Percentiles rank a stretch among this genome's conserved stretches.
Evolutionary conservation across 1,140 invertebrate species (phyloP).

Genomic region (Scaptomyza hsui): DNA sequence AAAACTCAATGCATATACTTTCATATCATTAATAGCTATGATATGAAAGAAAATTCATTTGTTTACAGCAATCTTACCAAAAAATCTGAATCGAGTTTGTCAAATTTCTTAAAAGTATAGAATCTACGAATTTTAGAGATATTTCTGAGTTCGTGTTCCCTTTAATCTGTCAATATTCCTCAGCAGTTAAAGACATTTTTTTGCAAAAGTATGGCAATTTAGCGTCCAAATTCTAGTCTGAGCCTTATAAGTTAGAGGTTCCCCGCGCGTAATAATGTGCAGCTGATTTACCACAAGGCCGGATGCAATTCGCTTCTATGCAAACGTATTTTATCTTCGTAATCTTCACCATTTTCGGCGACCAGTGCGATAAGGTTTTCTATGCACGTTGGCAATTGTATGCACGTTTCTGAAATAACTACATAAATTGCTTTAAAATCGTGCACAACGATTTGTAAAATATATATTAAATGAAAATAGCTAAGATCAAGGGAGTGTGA

Average conservation of each 20-base stretch:
- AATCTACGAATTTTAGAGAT: too few species aligned
- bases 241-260: neutral
- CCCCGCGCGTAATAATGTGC: constrained; percentile 43
- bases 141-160: too few species aligned
- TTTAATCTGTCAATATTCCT: too few species aligned
- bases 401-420: constrained; percentile 84
- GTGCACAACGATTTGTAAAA: constrained; percentile 71
- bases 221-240: neutral
- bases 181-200: too few species aligned
- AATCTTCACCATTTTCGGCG: constrained; percentile 83
- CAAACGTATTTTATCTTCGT: constrained; percentile 84
- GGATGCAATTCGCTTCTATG: constrained; percentile 83
- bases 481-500: constrained; percentile 38
- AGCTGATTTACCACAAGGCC: constrained; percentile 83
- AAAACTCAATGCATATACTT: too few species aligned
- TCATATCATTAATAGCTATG: too few species aligned
- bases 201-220: too few species aligned
- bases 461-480: constrained; percentile 50
- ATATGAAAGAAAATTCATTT: too few species aligned
- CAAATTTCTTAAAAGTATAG: too few species aligned
- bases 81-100: too few species aligned
- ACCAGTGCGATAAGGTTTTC: constrained; percentile 83
- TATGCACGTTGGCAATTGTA: constrained; percentile 83
- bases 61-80: too few species aligned
- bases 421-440: constrained; percentile 84